phyloP scores from a whole-genome alignment of 2,797 vertebrate species.

The Melanotaenia trifasciata region DNA sequence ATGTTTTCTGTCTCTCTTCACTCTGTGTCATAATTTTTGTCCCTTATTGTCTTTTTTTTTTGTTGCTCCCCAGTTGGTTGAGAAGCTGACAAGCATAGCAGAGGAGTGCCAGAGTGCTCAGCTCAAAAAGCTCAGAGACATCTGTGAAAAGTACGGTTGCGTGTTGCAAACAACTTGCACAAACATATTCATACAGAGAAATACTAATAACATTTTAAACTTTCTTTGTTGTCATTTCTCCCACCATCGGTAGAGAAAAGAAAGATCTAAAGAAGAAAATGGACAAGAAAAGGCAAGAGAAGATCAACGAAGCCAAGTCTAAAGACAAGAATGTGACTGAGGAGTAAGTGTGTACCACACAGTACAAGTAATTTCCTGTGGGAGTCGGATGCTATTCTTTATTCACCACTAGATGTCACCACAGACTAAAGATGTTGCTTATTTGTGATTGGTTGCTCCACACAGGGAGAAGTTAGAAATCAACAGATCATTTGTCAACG shows the following conservation, averaged over 20 bases:
- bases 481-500: conserved; percentile 96
- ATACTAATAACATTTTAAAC: rapidly evolving
- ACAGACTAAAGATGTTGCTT: conserved; percentile 14
- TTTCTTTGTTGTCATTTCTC: neutral
- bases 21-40: neutral
- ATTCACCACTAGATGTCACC: conserved; percentile 68
- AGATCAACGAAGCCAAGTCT: conserved; percentile 94
- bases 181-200: neutral
- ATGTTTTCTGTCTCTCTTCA: conserved; percentile 5
- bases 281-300: conserved; percentile 98
- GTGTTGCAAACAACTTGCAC: neutral
- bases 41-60: neutral
- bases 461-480: conserved; percentile 96
- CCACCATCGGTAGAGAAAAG: conserved; percentile 87
- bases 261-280: conserved; percentile 99
- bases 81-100: conserved; percentile 92
- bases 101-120: conserved; percentile 95
- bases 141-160: conserved; percentile 92
- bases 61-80: conserved; percentile 86
- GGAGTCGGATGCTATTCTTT: neutral
- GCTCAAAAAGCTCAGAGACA: conserved; percentile 94
- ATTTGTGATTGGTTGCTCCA: conserved; percentile 2
- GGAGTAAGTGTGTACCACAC: conserved; percentile 86
- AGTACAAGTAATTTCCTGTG: too few relatives aligned
- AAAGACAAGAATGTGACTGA: conserved; percentile 96